A percentile compares a stretch with the other conserved stretches of the same genome.
These are phyloP conservation scores for Drosophila takahashii DNA, from an alignment of 1,140 invertebrate genomes.

Conservation along the genomic window DNA sequence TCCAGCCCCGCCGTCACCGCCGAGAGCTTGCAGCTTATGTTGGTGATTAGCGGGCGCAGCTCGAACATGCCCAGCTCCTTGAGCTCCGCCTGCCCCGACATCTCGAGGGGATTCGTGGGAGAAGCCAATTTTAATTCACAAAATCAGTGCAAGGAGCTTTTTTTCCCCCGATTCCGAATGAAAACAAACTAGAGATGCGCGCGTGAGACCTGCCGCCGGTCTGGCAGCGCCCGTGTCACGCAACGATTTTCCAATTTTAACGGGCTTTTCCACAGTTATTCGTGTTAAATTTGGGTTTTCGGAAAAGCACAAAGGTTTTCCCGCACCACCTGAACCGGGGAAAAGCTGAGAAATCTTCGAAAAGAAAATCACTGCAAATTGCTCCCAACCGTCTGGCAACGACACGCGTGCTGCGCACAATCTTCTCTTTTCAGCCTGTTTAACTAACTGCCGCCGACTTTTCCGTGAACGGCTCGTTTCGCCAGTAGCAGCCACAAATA, in stretches of 20 bases:
- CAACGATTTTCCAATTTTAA: slow-evolving; percentile 1
- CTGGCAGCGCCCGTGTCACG: slow-evolving; percentile 17
- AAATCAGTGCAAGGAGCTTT: slow-evolving; percentile 33
- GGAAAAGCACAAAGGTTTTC: neutral
- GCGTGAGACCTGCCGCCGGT: neutral
- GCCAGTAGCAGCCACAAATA: neutral
- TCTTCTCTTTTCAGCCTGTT: slow-evolving; percentile 6
- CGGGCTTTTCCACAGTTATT: neutral
- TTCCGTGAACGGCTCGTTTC: neutral
- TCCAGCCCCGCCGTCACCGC: slow-evolving; percentile 69
- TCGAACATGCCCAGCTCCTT: slow-evolving; percentile 76
- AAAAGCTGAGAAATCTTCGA: neutral
- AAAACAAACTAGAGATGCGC: slow-evolving; percentile 35
- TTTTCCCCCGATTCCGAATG: slow-evolving; percentile 23
- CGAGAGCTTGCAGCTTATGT: slow-evolving; percentile 83
- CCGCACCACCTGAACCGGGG: neutral
- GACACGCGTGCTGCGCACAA: slow-evolving; percentile 21
- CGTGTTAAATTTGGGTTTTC: neutral
- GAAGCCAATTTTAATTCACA: slow-evolving; percentile 28
- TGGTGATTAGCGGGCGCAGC: slow-evolving; percentile 76
- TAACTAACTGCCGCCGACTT: neutral
- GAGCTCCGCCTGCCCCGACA: slow-evolving; percentile 67
- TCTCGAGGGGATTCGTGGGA: slow-evolving; percentile 41
- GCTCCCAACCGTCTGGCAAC: slow-evolving; percentile 11
- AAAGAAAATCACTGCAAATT: neutral